Evolutionary conservation across 2,113 vertebrate species (phyloP), one percentile per base, ranked within the genome.

Genomic region (Barbus barbus): DNA sequence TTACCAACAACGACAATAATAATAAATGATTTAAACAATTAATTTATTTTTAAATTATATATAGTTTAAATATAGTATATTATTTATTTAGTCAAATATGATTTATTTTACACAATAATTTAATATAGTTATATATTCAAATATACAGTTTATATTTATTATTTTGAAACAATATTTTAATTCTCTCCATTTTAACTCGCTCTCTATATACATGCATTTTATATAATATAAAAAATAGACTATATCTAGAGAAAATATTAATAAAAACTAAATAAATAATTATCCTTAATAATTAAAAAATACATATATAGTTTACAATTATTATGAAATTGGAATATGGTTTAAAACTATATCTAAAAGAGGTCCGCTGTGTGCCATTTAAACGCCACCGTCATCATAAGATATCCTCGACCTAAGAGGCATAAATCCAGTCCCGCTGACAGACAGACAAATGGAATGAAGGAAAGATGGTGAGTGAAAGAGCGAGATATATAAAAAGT

Each of bases 341-440:
- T 58, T 58, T 58, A 58, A 53, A 9, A 56, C 53, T 22, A 56
- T 22, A 56, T 56, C 20, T 56, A 9, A n/a, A 58, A 65, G 61
- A 31, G 3, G 61, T 31, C 61, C 14, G 14, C 31, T 36, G 65
- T 69, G 65, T 9, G 65, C 13, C 28, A 0, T 33, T 67, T 67
- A 28, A 9, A 3, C 16, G 12, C 31, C 58, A 31, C 38, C 20
- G 2, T 65, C 78, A 80, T 71, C 20, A 14, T 9, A 81, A 77
- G 38, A 63, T 33, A 63, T 36, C 14, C 36, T 67, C 26, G 65
- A 48, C 41, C 24, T 3, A 67, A 31, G 28, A 20, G 5, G 51
- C 26, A 79, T 83, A 83, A 86, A 83, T 86, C 58, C 69, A 63
- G 51, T 22, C 9, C 5, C 5, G 11, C 58, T 80, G 78, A 80